These are phyloP conservation scores for Schizothorax lantsangensis DNA, from an alignment of 2,797 vertebrate genomes.

Conservation along the genomic window DNA sequence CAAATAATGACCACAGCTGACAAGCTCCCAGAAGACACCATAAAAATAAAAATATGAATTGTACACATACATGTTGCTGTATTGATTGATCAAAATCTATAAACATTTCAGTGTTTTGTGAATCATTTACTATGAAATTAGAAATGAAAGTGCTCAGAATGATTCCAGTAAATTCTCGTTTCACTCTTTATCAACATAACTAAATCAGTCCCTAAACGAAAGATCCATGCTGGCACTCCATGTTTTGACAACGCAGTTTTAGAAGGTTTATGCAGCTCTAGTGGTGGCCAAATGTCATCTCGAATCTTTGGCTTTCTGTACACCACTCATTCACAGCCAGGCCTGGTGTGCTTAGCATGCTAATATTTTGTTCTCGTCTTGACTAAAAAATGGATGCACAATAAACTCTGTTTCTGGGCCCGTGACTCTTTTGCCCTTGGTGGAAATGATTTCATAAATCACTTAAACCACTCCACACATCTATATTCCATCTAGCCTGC, in stretches of 20 bases:
- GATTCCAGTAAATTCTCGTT: background rate
- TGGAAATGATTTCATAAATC: constrained; percentile 78
- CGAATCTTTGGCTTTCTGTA: constrained; percentile 56
- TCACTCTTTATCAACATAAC: constrained; percentile 21
- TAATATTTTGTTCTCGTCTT: constrained; percentile 65
- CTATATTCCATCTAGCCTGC: constrained; percentile 68
- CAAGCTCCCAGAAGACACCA: background rate
- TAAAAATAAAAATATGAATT: background rate
- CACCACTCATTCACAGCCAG: constrained; percentile 64
- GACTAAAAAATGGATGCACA: constrained; percentile 39
- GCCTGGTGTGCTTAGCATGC: constrained; percentile 61
- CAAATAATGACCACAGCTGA: background rate
- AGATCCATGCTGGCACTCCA: constrained; percentile 6
- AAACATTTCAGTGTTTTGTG: background rate
- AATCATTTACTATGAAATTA: background rate
- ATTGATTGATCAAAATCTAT: background rate
- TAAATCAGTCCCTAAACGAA: background rate
- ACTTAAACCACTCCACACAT: constrained; percentile 69
- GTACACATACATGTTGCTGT: background rate
- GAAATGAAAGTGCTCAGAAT: background rate
- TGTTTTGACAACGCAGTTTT: constrained; percentile 19
- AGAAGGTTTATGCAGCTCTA: constrained; percentile 25
- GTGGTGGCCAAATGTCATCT: constrained; percentile 44
- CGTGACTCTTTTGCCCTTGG: constrained; percentile 75
- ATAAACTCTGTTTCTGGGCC: constrained; percentile 61